Base-by-base conservation (phyloP, 1,140 invertebrate species). In the Sipha flava region DNA sequence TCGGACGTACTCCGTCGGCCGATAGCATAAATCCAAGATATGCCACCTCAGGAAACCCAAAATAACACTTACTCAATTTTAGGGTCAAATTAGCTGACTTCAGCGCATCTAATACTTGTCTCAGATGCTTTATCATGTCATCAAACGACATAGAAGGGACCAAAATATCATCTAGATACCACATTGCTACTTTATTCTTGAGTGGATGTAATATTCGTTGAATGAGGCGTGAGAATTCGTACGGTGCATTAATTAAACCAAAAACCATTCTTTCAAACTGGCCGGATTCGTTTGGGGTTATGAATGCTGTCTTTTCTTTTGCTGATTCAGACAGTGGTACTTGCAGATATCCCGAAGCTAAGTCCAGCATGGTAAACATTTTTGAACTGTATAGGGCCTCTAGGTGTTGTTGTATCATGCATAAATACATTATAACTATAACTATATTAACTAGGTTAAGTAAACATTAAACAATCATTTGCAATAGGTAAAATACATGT, bases 201-300 rank as follows among this genome's bases (percentile, higher is more conserved):
- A 34, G 26, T 12, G 23, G 18, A 21, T 37, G 29, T 7, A 79
- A n/a, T 12, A 57, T 34, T 7, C 16, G 45, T 16, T 31, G 45
- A 81, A 82, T 82, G 18, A 80, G 10, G 2, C 43, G 10, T 21
- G 70, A 72, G 23, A 79, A 79, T 34, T 40, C 73, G 0, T 26
- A 37, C 5, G 73, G 73, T 9, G 81, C 81, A 45, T 82, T 82
- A 54, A 62, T 62, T 16, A 83, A 23, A 1, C 85, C 84, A 72
- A 83, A 82, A 2, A 82, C 81, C 75, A 83, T 81, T 59, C 72
- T 26, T 12, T 54, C 49, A 75, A 83, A 83, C 47, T 77, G 66
- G 1, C 80, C 79, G 3, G 6, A n/a, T 34, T 81, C 62, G 1
- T 23, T 29, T 0, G n/a, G n/a, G n/a, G n/a, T n/a, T n/a, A n/a